Evolutionary conservation across 1,140 invertebrate species (phyloP), one percentile per base, ranked within the genome.

Genomic region (Drosophila arawakana): DNA sequence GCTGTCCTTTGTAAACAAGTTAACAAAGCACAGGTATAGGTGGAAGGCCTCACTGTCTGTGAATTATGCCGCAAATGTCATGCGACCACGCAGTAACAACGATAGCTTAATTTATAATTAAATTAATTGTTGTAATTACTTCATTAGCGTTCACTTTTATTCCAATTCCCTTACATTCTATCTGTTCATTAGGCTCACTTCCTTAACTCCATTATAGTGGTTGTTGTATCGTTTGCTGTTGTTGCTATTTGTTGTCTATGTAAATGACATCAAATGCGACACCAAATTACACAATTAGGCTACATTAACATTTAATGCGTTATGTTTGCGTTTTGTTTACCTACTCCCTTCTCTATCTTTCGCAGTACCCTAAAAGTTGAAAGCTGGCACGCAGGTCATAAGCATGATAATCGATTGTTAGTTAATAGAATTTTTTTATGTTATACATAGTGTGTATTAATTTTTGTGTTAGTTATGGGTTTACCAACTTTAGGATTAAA

Each of bases 71-170:
- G 59, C 75, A 71, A 86, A 82, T 88, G 82, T 82, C 79, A 46
- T 34, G 66, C 50, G 37, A 13, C 44, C 57, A 63, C 25, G 25
- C 66, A 72, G 52, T 34, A 47, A 66, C 61, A 63, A 89, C 84
- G 89, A 90, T 84, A 73, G 84, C 84, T 89, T 89, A 89, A 89
- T 89, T 89, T 89, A 89, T 89, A 89, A 89, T 89, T 89, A 89
- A 89, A 89, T 89, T 89, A 89, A 89, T 89, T 89, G 84, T 89
- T 89, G 84, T 89, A 89, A 89, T 89, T 89, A 89, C 85, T 89
- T 89, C 85, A 89, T 89, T 89, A 89, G 78, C 78, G 78, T 81
- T 78, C 52, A 44, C 69, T 57, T 57, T 41, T 57, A 39, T 57
- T 57, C 35, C 5, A 7, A 13, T 60, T 18, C 30, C n/a, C 62